Base-by-base conservation (phyloP, 1,140 invertebrate species). In the Ostrea denselamellosa region DNA sequence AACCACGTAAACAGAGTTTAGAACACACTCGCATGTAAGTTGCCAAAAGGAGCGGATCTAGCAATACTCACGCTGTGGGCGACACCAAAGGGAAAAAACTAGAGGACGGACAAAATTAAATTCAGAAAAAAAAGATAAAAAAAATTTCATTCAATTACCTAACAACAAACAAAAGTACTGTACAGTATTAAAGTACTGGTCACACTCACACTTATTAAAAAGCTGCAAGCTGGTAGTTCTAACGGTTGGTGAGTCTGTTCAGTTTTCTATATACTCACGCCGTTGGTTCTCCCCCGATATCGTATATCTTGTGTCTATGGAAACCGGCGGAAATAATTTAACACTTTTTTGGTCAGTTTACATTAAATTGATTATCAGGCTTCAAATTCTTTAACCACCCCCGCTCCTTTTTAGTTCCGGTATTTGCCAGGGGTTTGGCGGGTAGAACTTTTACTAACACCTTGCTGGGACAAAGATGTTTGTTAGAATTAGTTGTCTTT, bases 251-350 rank as follows among this genome's bases (percentile, higher is more conserved):
- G 34, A 77, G 68, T 77, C 28, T 77, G 28, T 44, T 77, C 68
- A 77, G 8, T 77, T 77, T 28, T 10, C 28, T 77, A 3, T 34
- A 34, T 77, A 77, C 68, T 77, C 28, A 77, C 68, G 68, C 28
- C 10, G 68, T 77, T 25, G 68, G 68, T 14, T 77, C 68, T 34
- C 25, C 10, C 68, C 68, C 68, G 17, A 77, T 77, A 77, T 77
- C 68, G 25, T 77, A 77, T 14, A 77, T 28, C 68, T 34, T 77
- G 68, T 77, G 68, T 77, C 68, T 77, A 77, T 77, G 68, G 68
- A 77, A 77, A 77, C 68, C 68, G 68, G 22, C 68, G 68, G 68
- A 77, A 77, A 77, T 77, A 77, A 12, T 62, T 77, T 28, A 77
- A 77, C 68, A 28, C 25, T 17, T 28, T 28, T 14, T 25, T 28